These are phyloP conservation scores for Drosophila paracracens DNA, from an alignment of 2,888 invertebrate species.

Conservation along the genomic window DNA sequence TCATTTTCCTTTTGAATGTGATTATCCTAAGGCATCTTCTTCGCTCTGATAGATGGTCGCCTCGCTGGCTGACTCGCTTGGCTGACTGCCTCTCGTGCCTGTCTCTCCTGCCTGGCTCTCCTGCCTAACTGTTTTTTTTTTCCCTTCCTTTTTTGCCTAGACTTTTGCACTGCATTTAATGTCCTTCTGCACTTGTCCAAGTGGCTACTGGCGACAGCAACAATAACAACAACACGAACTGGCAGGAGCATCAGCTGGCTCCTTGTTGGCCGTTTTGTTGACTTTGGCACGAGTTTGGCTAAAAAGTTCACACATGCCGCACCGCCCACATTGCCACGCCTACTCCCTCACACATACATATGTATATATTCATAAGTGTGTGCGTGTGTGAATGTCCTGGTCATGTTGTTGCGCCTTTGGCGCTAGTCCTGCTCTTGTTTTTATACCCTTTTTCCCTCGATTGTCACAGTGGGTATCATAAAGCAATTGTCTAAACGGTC, in stretches of 20 bases:
- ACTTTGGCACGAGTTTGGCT: slow-evolving; percentile 79
- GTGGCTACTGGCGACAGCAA: slow-evolving; percentile 37
- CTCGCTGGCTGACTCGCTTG: slow-evolving; percentile 10
- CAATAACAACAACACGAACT: slow-evolving; percentile 4
- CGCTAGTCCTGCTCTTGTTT: slow-evolving; percentile 58
- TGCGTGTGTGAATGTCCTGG: slow-evolving; percentile 36
- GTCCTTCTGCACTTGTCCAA: slow-evolving; percentile 68
- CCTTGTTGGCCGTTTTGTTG: slow-evolving; percentile 74
- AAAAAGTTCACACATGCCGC: slow-evolving; percentile 80
- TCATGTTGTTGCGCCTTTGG: slow-evolving; percentile 77
- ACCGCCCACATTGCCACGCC: slow-evolving; percentile 17
- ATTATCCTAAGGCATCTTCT: slow-evolving; percentile 72
- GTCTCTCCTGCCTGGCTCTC: neutral
- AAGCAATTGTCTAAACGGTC: neutral
- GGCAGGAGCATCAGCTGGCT: slow-evolving; percentile 38
- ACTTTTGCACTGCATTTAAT: slow-evolving; percentile 73
- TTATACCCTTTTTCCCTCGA: slow-evolving; percentile 36
- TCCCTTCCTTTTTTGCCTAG: neutral
- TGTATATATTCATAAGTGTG: slow-evolving; percentile 2
- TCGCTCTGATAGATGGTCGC: slow-evolving; percentile 74
- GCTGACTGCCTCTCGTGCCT: neutral
- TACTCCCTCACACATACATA: slow-evolving; percentile 10
- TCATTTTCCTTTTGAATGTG: slow-evolving; percentile 78
- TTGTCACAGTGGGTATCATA: neutral
- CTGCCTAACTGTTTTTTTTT: neutral